Conservation (phyloP, 2,888 invertebrate genomes). For the Tenthredo livida region DNA sequence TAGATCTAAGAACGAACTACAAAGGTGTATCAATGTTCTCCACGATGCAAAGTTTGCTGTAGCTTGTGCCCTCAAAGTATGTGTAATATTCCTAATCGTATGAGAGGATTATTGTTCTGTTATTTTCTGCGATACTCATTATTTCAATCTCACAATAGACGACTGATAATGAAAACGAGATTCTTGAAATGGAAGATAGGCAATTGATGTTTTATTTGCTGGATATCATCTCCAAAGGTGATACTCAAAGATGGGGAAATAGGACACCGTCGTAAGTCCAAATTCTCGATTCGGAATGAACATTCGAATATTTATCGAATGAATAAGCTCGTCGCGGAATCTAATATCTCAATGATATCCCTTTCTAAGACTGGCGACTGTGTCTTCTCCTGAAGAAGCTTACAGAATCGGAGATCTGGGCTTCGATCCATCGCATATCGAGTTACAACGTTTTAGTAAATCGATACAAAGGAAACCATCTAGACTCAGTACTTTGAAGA, state of each 20-base stretch:
- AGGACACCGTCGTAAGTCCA: slow-evolving; percentile 58
- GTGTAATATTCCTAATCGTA: neutral
- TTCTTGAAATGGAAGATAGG: slow-evolving; percentile 60
- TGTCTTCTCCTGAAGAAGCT: slow-evolving; percentile 56
- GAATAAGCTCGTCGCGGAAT: neutral
- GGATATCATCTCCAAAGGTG: slow-evolving; percentile 58
- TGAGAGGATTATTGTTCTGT: slow-evolving; percentile 33
- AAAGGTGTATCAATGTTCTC: slow-evolving; percentile 60
- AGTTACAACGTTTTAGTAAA: slow-evolving; percentile 16
- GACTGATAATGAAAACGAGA: slow-evolving; percentile 54
- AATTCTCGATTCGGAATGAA: slow-evolving; percentile 2
- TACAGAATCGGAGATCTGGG: slow-evolving; percentile 63
- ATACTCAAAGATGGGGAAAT: slow-evolving; percentile 40
- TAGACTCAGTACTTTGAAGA: slow-evolving; percentile 36
- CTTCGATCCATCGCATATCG: slow-evolving; percentile 61
- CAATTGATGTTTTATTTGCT: slow-evolving; percentile 60
- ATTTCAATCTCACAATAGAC: slow-evolving; percentile 38
- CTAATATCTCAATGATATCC: neutral
- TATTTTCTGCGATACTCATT: neutral
- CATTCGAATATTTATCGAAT: slow-evolving; percentile 41
- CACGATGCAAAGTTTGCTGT: slow-evolving; percentile 66
- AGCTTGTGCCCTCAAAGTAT: slow-evolving; percentile 66
- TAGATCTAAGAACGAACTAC: slow-evolving; percentile 57
- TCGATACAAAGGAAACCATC: slow-evolving; percentile 35
- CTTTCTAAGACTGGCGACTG: slow-evolving; percentile 52